phyloP scores from a whole-genome alignment of 1,140 invertebrate genomes.

The roundworm (Caenorhabditis elegans) region DNA sequence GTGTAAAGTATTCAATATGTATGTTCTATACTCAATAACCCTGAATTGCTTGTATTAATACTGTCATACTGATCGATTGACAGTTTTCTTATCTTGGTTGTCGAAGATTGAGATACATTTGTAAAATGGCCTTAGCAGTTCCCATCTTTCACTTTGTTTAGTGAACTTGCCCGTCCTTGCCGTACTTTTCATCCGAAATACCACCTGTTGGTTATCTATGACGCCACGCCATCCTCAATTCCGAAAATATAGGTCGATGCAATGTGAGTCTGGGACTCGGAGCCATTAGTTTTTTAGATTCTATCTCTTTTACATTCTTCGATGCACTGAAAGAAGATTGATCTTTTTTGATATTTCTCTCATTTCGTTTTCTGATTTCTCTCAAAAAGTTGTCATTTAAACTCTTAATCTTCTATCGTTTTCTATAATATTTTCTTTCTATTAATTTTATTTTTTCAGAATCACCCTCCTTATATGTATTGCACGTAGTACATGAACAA shows the following conservation, averaged over 20 bases:
- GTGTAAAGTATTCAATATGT: background rate
- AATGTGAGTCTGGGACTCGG: background rate
- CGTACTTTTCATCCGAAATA: background rate
- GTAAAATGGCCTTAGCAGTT: background rate
- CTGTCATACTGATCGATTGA: background rate
- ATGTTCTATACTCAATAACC: background rate
- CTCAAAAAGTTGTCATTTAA: too few relatives aligned
- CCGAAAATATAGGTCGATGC: background rate
- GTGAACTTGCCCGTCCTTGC: background rate
- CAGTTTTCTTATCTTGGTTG: background rate
- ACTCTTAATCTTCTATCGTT: background rate
- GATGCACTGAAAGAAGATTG: background rate
- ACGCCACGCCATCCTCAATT: background rate
- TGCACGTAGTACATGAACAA: background rate
- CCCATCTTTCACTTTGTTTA: background rate
- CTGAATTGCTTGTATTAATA: background rate
- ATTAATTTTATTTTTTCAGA: background rate
- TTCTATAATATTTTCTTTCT: background rate
- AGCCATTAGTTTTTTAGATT: background rate
- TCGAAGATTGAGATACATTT: background rate
- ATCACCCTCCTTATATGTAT: conserved; percentile 1
- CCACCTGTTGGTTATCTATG: background rate
- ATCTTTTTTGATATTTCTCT: too few relatives aligned
- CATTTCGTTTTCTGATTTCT: too few relatives aligned
- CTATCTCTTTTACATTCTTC: background rate